Percentiles rank a stretch among this genome's conserved stretches.
phyloP scores from a whole-genome alignment of 2,113 vertebrate species.

The Oncorhynchus masou region DNA sequence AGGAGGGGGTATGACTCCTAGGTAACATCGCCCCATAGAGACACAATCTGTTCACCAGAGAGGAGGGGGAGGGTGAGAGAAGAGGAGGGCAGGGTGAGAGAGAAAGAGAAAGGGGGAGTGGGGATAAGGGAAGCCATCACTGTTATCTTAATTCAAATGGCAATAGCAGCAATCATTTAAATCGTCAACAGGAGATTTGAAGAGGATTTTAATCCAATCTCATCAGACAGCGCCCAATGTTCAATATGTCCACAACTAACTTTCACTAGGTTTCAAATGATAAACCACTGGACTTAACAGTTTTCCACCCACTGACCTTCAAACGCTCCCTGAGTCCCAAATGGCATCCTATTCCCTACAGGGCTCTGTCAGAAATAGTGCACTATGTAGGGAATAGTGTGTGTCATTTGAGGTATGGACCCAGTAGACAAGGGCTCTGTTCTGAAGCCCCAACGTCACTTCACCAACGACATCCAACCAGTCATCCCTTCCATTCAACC shows the following conservation, averaged over 20 bases:
- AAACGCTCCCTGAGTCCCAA: not conserved
- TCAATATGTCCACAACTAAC: not conserved
- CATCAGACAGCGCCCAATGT: not conserved
- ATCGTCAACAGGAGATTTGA: not conserved
- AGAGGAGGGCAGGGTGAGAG: conserved; percentile 46
- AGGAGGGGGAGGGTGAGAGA: conserved; percentile 39
- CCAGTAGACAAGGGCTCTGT: too few species aligned
- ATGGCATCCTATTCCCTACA: not conserved
- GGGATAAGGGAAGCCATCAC: conserved; percentile 28
- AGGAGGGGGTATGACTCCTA: conserved; percentile 69
- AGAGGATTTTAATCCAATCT: conserved; percentile 21
- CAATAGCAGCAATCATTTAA: conserved; percentile 10
- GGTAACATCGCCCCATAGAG: conserved; percentile 78
- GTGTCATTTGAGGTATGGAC: too few species aligned
- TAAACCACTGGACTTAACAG: not conserved
- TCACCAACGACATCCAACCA: too few species aligned
- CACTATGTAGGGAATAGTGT: too few species aligned
- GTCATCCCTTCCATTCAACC: too few species aligned
- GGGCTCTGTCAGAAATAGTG: too few species aligned
- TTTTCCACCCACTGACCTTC: not conserved
- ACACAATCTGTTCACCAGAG: conserved; percentile 81
- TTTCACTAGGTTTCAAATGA: not conserved
- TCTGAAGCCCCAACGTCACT: too few species aligned
- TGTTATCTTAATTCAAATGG: conserved; percentile 2
- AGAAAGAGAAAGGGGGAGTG: conserved; percentile 12